A percentile compares a stretch with the other conserved stretches of the same genome.
Conservation (phyloP, 2,888 invertebrate genomes). For the Acleris holmiana region DNA sequence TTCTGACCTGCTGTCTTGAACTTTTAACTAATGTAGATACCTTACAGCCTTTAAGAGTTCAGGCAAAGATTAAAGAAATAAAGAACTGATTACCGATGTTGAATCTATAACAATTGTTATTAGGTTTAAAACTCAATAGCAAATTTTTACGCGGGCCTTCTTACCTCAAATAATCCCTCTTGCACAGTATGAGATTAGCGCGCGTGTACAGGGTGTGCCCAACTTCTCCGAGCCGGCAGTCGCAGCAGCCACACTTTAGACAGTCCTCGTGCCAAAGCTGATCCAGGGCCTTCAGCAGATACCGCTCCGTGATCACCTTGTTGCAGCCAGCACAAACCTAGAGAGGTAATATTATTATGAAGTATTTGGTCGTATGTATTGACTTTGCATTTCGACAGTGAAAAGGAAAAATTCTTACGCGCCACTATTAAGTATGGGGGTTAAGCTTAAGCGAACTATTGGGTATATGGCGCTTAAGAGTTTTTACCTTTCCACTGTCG, state of each 20-base stretch:
- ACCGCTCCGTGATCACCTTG: constrained; percentile 96
- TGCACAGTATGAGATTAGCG: constrained; percentile 97
- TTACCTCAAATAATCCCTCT: constrained; percentile 97
- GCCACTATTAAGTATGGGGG: too few species aligned
- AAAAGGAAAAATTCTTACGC: too few species aligned
- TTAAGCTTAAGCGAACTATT: too few species aligned
- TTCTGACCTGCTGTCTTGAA: too few species aligned
- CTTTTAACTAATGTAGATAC: too few species aligned
- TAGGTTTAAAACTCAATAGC: neutral
- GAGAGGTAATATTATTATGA: constrained; percentile 51
- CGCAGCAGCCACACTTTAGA: constrained; percentile 98
- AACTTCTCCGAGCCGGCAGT: constrained; percentile 97
- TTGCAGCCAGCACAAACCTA: constrained; percentile 97
- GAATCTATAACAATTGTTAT: too few species aligned
- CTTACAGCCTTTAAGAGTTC: too few species aligned
- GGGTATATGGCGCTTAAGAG: too few species aligned
- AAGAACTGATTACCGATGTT: too few species aligned
- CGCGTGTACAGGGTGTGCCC: constrained; percentile 97
- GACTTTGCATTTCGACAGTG: too few species aligned
- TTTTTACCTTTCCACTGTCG: too few species aligned
- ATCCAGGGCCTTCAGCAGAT: constrained; percentile 95
- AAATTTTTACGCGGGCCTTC: constrained; percentile 22
- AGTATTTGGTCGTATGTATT: neutral
- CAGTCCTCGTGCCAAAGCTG: constrained; percentile 99
- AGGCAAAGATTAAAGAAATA: too few species aligned